phyloP scores from a whole-genome alignment of 1,140 invertebrate genomes.

The Lerema accius region DNA sequence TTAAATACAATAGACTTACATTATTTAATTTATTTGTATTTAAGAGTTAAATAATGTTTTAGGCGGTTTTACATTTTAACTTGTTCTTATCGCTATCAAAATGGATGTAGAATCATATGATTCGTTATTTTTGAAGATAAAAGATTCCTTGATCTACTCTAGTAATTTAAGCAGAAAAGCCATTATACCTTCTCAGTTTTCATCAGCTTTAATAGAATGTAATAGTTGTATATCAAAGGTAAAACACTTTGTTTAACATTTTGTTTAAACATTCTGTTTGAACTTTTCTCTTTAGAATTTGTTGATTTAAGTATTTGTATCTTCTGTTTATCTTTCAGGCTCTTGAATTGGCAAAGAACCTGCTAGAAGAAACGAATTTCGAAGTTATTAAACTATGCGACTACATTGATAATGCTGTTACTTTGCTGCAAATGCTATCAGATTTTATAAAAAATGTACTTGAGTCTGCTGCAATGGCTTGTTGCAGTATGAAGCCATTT shows the following conservation, averaged over 20 bases:
- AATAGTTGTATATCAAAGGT: slow-evolving; percentile 55
- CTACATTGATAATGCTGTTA: slow-evolving; percentile 54
- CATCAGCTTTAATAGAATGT: slow-evolving; percentile 52
- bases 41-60: too few species aligned
- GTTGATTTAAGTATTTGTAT: too few species aligned
- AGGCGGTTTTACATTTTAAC: too few species aligned
- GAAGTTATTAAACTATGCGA: slow-evolving; percentile 35
- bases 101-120: slow-evolving; percentile 48
- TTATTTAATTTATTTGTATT: too few species aligned
- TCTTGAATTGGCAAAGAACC: slow-evolving; percentile 44
- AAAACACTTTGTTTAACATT: too few species aligned
- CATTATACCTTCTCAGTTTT: slow-evolving; percentile 39
- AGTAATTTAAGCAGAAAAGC: slow-evolving; percentile 26
- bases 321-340: slow-evolving; percentile 48
- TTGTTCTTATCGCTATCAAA: too few species aligned
- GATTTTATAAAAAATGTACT: slow-evolving; percentile 53
- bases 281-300: not conserved
- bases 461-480: slow-evolving; percentile 49
- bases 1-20: too few species aligned
- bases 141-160: slow-evolving; percentile 26
- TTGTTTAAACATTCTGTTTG: slow-evolving; percentile 4
- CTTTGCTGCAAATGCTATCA: slow-evolving; percentile 53
- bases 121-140: slow-evolving; percentile 44
- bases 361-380: slow-evolving; percentile 42
- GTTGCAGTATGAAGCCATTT: slow-evolving; percentile 53